Conservation (phyloP, 1,140 invertebrate species). For the Hyposmocoma kahamanoa region DNA sequence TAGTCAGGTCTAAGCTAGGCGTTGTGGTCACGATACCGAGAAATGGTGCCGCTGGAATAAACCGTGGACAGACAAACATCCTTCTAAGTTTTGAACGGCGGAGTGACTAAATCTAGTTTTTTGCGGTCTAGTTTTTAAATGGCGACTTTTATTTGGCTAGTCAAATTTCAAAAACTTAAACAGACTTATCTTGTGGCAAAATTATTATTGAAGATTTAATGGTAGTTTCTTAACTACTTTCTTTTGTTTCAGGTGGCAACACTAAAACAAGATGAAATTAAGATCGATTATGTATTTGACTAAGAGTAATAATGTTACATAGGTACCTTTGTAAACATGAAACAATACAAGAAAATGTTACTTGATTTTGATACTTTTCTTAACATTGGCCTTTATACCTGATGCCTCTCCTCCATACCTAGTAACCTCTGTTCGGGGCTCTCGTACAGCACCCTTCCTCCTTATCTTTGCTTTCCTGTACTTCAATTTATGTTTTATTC, state of each 20-base stretch:
- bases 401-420: conserved; percentile 92
- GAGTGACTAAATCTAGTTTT: too few relatives aligned
- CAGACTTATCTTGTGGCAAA: too few relatives aligned
- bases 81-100: too few relatives aligned
- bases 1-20: too few relatives aligned
- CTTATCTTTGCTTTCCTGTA: conserved; percentile 92
- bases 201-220: not conserved
- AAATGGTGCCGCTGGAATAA: too few relatives aligned
- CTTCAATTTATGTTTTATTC: conserved; percentile 94
- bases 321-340: conserved; percentile 1
- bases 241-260: conserved; percentile 62
- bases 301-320: conserved; percentile 32
- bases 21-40: too few relatives aligned
- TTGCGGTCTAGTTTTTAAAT: too few relatives aligned
- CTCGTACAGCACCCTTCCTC: conserved; percentile 90
- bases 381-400: conserved; percentile 90
- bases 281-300: conserved; percentile 28
- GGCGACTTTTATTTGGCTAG: too few relatives aligned
- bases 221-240: conserved; percentile 1
- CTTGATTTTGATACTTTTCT: conserved; percentile 91
- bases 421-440: conserved; percentile 83
- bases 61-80: too few relatives aligned
- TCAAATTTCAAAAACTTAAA: too few relatives aligned
- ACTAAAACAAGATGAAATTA: conserved; percentile 33
- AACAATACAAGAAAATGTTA: conserved; percentile 37